Evolutionary conservation across 2,888 invertebrate genomes (phyloP).

Genomic region (Augochlorella aurata): DNA sequence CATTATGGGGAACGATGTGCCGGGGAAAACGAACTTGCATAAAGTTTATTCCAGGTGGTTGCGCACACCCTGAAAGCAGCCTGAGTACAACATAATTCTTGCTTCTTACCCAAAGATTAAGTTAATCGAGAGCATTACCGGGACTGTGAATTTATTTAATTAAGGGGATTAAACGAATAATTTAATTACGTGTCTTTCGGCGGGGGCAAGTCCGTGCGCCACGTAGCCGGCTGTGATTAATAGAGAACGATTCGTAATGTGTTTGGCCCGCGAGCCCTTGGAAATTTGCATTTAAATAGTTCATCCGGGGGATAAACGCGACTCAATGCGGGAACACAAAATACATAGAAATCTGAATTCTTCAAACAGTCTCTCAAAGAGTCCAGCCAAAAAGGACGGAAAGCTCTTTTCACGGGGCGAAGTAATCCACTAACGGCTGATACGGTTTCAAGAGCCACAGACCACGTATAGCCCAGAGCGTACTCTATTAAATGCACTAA

Average conservation of each 20-base stretch:
- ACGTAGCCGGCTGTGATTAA: conserved; percentile 28
- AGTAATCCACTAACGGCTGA: conserved; percentile 57
- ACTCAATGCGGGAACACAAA: conserved; percentile 17
- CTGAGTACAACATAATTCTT: neutral
- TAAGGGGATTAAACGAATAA: conserved; percentile 10
- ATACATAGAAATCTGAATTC: conserved; percentile 52
- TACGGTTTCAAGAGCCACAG: conserved; percentile 51
- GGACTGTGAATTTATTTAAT: neutral
- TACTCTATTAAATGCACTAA: conserved; percentile 53
- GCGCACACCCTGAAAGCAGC: neutral
- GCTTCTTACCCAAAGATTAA: conserved; percentile 7
- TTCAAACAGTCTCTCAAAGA: conserved; percentile 40
- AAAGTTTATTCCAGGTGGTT: neutral
- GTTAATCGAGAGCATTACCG: neutral
- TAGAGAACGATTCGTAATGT: conserved; percentile 41
- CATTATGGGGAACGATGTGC: neutral
- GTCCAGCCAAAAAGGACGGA: conserved; percentile 41
- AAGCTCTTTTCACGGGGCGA: conserved; percentile 48
- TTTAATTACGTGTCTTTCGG: neutral
- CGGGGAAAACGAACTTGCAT: neutral
- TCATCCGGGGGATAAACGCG: conserved; percentile 44
- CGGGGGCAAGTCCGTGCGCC: neutral
- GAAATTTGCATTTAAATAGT: conserved; percentile 54
- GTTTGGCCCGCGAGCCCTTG: conserved; percentile 30
- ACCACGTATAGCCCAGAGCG: conserved; percentile 31